These are phyloP conservation scores for Noctuana brunneofusca DNA, from an alignment of 2,888 invertebrate species.

Conservation along the genomic window DNA sequence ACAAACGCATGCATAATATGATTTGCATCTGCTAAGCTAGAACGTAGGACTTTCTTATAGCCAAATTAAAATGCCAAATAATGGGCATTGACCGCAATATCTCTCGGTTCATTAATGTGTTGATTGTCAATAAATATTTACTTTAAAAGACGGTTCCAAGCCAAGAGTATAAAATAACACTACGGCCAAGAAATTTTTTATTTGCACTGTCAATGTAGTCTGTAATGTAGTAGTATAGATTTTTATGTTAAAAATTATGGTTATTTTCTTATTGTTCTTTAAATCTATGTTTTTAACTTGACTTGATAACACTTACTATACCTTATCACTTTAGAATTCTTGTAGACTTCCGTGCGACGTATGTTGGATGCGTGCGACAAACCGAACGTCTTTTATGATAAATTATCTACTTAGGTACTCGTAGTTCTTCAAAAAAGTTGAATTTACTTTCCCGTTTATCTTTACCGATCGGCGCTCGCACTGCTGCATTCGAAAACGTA, in stretches of 20 bases:
- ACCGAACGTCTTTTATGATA: neutral
- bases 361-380: neutral
- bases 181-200: too few relatives aligned
- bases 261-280: too few relatives aligned
- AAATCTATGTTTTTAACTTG: too few relatives aligned
- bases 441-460: neutral
- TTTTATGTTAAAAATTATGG: too few relatives aligned
- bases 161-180: too few relatives aligned
- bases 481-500: neutral
- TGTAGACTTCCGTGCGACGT: neutral
- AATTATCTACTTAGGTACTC: neutral
- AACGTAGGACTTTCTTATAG: conserved; percentile 9
- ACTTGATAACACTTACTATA: neutral
- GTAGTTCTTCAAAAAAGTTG: neutral
- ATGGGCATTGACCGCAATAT: neutral
- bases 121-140: too few relatives aligned
- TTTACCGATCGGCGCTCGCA: neutral
- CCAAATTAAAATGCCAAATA: conserved; percentile 20
- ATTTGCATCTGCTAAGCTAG: conserved; percentile 21
- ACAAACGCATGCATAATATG: conserved; percentile 7
- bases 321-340: neutral
- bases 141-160: too few relatives aligned
- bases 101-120: neutral
- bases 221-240: too few relatives aligned
- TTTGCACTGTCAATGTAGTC: too few relatives aligned